Evolutionary conservation across 23 tunicate species (phyloP).

Genomic region (Phallusia fumigata): DNA sequence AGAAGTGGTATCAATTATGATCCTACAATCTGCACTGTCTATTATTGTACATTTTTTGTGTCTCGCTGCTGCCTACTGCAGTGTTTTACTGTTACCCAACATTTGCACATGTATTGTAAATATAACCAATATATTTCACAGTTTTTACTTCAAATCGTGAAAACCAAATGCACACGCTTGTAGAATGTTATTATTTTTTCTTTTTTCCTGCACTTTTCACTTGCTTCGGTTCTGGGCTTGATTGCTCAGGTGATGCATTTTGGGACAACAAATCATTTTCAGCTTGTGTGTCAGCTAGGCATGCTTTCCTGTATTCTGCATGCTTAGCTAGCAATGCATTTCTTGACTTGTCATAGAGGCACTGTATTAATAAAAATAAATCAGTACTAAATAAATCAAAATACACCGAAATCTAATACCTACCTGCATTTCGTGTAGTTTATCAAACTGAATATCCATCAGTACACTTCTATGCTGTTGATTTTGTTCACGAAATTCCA

Average conservation of each 20-base stretch:
- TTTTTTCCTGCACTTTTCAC: constrained; percentile 70
- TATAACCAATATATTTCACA: not conserved
- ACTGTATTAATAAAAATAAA: constrained; percentile 17
- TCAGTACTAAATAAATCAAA: too few relatives aligned
- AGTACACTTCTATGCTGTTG: constrained; percentile 21
- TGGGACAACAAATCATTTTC: constrained; percentile 50
- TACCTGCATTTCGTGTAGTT: constrained; percentile 77
- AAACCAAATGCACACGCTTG: not conserved
- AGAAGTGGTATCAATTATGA: constrained; percentile 76
- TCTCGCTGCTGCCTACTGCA: not conserved
- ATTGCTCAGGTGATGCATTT: constrained; percentile 48
- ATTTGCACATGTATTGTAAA: constrained; percentile 1
- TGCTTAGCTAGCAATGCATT: constrained; percentile 60
- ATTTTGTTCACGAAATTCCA: constrained; percentile 50
- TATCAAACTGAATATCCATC: constrained; percentile 65
- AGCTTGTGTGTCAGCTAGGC: constrained; percentile 53
- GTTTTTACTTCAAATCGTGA: not conserved
- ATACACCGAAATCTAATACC: not conserved
- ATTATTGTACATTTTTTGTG: not conserved
- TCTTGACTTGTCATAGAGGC: constrained; percentile 50
- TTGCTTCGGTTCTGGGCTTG: constrained; percentile 55
- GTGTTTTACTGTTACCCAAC: not conserved
- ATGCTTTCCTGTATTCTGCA: constrained; percentile 60
- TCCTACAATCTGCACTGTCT: not conserved
- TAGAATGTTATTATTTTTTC: constrained; percentile 28